A percentile compares a stretch with the other conserved stretches of the same genome.
These are phyloP conservation scores for Sesamia inferens DNA, from an alignment of 2,888 invertebrate genomes.

Conservation along the genomic window DNA sequence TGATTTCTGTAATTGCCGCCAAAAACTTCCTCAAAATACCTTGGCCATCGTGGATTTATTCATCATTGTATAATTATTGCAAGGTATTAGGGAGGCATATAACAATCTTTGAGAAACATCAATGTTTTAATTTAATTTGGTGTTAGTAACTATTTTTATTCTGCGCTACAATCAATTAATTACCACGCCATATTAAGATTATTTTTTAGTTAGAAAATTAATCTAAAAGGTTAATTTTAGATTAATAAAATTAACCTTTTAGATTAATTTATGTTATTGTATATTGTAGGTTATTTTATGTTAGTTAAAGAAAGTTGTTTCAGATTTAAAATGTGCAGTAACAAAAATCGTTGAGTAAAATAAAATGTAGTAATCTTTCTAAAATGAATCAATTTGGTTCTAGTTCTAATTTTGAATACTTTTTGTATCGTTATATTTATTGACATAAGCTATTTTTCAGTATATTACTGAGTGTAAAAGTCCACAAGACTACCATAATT, in stretches of 20 bases:
- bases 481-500: neutral
- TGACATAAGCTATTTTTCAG: slow-evolving; percentile 3
- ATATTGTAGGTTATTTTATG: too few relatives aligned
- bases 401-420: neutral
- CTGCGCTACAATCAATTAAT: slow-evolving; percentile 34
- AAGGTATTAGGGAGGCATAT: neutral
- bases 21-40: slow-evolving; percentile 57
- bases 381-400: neutral
- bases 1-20: slow-evolving; percentile 65
- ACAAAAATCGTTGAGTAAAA: neutral
- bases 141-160: slow-evolving; percentile 14
- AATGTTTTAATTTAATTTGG: slow-evolving; percentile 1
- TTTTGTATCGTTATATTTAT: neutral
- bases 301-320: slow-evolving; percentile 10
- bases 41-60: slow-evolving; percentile 33
- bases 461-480: slow-evolving; percentile 1
- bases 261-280: too few relatives aligned
- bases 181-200: neutral
- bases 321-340: neutral
- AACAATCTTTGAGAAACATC: neutral
- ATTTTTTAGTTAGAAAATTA: neutral
- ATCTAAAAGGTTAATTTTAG: neutral
- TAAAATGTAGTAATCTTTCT: neutral
- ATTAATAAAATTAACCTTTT: too few relatives aligned
- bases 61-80: slow-evolving; percentile 30